A percentile compares a stretch with the other conserved stretches of the same genome.
phyloP scores from a whole-genome alignment of 92 coral and sea anemone genomes.

The Virgularia gustaviana region DNA sequence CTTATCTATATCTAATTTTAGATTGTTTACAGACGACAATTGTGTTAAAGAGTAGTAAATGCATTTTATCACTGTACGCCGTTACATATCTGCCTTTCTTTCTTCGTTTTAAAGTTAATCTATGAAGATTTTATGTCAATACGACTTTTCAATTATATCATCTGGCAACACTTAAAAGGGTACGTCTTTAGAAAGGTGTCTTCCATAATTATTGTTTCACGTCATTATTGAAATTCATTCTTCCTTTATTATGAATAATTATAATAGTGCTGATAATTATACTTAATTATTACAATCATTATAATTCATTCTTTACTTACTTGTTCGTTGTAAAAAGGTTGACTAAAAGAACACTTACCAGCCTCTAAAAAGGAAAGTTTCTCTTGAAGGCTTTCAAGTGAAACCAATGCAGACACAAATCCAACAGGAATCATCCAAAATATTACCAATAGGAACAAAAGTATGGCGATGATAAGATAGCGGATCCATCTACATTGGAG shows the following conservation, averaged over 20 bases:
- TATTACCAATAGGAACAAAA: conserved; percentile 67
- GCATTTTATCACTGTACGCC: background rate
- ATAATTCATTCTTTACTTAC: background rate
- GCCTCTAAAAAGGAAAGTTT: conserved; percentile 56
- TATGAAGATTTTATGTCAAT: too few species aligned
- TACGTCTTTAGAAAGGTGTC: too few species aligned
- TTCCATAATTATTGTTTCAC: too few species aligned
- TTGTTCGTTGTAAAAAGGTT: background rate
- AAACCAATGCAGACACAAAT: conserved; percentile 71
- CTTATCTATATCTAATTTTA: too few species aligned
- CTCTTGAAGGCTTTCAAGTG: conserved; percentile 60
- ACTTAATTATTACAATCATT: background rate
- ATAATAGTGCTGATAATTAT: too few species aligned
- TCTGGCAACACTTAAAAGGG: too few species aligned
- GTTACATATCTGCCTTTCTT: too few species aligned
- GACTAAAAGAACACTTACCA: conserved; percentile 61
- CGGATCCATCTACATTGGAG: conserved; percentile 69
- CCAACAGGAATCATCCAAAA: conserved; percentile 82
- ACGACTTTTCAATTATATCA: too few species aligned
- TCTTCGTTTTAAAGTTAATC: too few species aligned
- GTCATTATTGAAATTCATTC: too few species aligned
- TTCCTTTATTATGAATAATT: background rate
- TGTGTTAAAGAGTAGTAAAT: background rate
- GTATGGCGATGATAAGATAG: conserved; percentile 50
- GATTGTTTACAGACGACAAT: too few species aligned